Percentiles rank a stretch among this genome's conserved stretches.
Evolutionary conservation across 2,113 vertebrate genomes (phyloP).

Genomic region (Dipodomys stephensi): DNA sequence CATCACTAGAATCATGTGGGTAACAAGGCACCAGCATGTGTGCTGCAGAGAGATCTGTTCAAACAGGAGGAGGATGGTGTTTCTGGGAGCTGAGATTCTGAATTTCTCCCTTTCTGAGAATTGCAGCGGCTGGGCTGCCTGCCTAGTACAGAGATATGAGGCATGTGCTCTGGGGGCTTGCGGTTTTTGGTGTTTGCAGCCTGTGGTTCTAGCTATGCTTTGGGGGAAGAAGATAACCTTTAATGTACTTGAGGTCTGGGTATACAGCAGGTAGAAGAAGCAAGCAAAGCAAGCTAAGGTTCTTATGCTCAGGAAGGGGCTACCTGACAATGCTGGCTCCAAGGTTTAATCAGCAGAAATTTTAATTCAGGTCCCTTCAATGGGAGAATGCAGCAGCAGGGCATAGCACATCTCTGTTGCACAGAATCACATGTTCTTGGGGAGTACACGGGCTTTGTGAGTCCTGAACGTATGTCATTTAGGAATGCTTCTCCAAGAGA

Average conservation of each 20-base stretch:
- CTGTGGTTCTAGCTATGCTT: slow-evolving; percentile 55
- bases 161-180: slow-evolving; percentile 23
- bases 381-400: rapidly evolving
- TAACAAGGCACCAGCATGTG: background rate
- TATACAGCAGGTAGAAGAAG: slow-evolving; percentile 19
- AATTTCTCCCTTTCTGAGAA: slow-evolving; percentile 37
- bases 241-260: slow-evolving; percentile 30
- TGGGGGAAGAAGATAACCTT: background rate
- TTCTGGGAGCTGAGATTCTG: background rate
- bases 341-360: background rate
- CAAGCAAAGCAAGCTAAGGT: background rate
- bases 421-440: background rate
- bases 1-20: background rate
- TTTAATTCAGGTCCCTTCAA: background rate
- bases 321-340: background rate
- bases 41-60: background rate
- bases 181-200: slow-evolving; percentile 10
- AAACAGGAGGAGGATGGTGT: background rate
- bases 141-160: background rate
- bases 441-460: background rate
- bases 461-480: background rate
- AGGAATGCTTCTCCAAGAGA: background rate
- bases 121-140: background rate
- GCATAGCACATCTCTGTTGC: background rate
- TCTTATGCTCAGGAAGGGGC: background rate